Evolutionary conservation across 1,140 invertebrate genomes (phyloP), one percentile per base, ranked within the genome.

Genomic region (Formica selysi): DNA sequence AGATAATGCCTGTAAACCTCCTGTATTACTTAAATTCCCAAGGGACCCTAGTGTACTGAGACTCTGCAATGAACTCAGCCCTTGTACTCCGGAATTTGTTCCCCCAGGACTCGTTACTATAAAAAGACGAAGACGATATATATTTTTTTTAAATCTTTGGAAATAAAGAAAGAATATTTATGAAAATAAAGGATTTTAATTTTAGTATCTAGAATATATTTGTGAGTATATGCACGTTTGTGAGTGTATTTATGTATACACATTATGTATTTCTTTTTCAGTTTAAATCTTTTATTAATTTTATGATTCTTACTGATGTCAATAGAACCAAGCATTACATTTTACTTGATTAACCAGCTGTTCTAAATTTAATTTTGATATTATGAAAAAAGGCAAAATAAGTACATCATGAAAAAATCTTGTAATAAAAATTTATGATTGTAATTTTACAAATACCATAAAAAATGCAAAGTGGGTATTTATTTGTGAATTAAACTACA

Each of bases 21-120:
- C 95, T 32, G 94, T 93, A 86, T 95, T 95, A 80, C 94, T 95
- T 81, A 95, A 93, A 90, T 94, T 95, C 86, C 95, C 93, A 86
- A 96, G 94, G 59, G 95, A 94, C 76, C 94, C 94, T 87, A 95
- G 84, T 68, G 93, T 94, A 74, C 94, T 95, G 73, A 96, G 91
- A 90, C 94, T 96, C 91, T 96, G 96, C 61, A 96, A 95, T 59
- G 95, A 96, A 84, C 96, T 96, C 61, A 96, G 87, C 86, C 92
- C 94, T 93, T 95, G 94, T 71, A 95, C 94, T 86, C 93, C 92
- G 44, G 93, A 91, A 93, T 93, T 95, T 41, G 90, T 92, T 70
- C 93, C 92, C 54, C 93, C 93, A 80, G 95, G 95, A 92, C 95
- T 96, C 61, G 93, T 94, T 76, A 96, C 96, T 95, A 89, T 22